Evolutionary conservation across 2,113 vertebrate genomes (phyloP), one percentile per base, ranked within the genome.

Genomic region (Dermatemys mawii): DNA sequence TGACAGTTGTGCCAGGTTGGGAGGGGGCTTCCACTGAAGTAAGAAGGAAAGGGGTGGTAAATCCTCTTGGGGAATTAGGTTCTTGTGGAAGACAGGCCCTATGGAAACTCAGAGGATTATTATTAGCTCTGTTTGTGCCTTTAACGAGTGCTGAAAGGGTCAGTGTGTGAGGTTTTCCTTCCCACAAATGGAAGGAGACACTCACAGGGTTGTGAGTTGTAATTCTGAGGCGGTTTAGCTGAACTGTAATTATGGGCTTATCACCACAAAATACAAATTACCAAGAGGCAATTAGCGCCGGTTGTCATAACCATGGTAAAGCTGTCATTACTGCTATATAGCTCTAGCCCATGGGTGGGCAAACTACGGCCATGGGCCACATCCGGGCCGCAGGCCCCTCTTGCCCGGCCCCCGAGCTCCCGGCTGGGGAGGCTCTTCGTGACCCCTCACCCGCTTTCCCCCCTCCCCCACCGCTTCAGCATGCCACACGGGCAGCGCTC

Each of bases 221-320:
- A 81, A 90, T 54, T 57, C 89, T 86, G 35, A 86, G 5, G 51
- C 93, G 35, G 27, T 88, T 96, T 89, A 81, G 21, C 90, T 93
- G 57, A 92, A 90, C 27, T 79, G 38, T 86, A 90, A 90, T 94
- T 92, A 88, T 38, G 9, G 54, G 80, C 2, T 92, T 93, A 51
- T 0, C 10, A 92, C 87, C 53, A 92, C 24, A 94, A 90, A 87
- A 49, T 19, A 89, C 85, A 85, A 85, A 89, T 84, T 89, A 92
- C 32, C n/a, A 76, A 80, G 63, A 85, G 78, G 53, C 73, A 89
- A 83, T 83, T 55, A 93, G 22, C 50, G 80, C n/a, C 63, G 49
- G 55, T 87, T 88, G 57, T 88, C 83, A 85, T 63, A 92, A 90
- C 38, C 9, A 0, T 22, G 16, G 32, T 87, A 87, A 60, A 86